phyloP scores from a whole-genome alignment of 2,113 vertebrate species.

The Oreocharis arfaki region DNA sequence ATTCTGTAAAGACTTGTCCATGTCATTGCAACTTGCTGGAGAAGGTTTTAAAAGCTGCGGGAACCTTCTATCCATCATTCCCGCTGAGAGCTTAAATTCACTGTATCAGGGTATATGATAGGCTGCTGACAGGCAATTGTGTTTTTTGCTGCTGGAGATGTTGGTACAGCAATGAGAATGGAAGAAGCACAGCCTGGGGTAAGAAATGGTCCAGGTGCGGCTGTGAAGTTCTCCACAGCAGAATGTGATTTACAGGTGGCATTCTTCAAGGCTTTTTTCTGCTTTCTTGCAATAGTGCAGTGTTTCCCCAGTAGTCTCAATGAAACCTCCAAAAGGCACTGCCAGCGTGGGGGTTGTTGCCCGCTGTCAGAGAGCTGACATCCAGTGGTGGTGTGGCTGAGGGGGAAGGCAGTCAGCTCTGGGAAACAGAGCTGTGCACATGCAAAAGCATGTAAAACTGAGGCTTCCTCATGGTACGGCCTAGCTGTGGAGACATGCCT shows the following conservation, averaged over 20 bases:
- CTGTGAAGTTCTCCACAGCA: not conserved
- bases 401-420: not conserved
- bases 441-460: not conserved
- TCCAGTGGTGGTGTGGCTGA: rapidly evolving
- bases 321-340: not conserved
- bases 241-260: not conserved
- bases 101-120: not conserved
- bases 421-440: not conserved
- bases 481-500: not conserved
- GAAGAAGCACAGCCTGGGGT: not conserved
- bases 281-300: not conserved
- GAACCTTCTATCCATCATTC: not conserved
- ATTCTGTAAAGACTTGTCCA: not conserved
- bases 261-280: not conserved
- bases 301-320: not conserved
- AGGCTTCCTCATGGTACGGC: not conserved
- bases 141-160: not conserved
- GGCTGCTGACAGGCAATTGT: not conserved
- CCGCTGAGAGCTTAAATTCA: not conserved
- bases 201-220: not conserved
- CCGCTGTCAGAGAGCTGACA: not conserved
- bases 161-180: not conserved
- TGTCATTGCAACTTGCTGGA: not conserved
- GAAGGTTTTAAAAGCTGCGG: not conserved
- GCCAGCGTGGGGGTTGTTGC: not conserved